phyloP scores from a whole-genome alignment of 2,113 vertebrate species.

The Gymnocephalus cernua region DNA sequence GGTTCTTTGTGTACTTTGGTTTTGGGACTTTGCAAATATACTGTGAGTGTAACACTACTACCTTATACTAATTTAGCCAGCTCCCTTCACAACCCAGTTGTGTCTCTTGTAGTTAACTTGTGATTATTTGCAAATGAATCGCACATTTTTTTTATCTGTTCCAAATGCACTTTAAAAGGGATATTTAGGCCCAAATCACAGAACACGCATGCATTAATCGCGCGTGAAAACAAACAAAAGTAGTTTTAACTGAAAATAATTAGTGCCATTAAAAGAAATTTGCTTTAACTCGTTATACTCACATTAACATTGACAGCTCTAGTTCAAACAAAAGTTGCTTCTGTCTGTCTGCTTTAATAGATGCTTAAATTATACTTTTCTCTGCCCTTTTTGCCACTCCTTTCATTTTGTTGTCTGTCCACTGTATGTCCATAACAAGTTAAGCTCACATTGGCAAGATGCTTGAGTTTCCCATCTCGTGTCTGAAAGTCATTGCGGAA shows the following conservation, averaged over 20 bases:
- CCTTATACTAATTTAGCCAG: slow-evolving; percentile 8
- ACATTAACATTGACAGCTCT: no score
- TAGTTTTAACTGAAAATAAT: no score
- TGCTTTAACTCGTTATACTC: no score
- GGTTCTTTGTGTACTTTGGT: slow-evolving; percentile 45
- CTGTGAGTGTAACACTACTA: slow-evolving; percentile 5
- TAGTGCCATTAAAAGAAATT: no score
- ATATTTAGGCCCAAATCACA: no score
- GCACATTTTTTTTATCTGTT: no score
- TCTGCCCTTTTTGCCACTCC: slow-evolving; percentile 1
- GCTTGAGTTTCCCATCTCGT: slow-evolving; percentile 34
- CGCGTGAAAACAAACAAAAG: no score
- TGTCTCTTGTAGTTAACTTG: background rate
- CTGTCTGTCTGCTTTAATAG: slow-evolving; percentile 38
- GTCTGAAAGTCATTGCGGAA: slow-evolving; percentile 68
- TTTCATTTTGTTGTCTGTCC: slow-evolving; percentile 12
- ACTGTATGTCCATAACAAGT: slow-evolving; percentile 46
- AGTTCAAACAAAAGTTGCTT: slow-evolving; percentile 20
- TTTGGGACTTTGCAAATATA: slow-evolving; percentile 37
- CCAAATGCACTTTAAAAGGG: no score
- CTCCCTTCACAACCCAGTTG: background rate
- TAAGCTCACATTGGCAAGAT: slow-evolving; percentile 53
- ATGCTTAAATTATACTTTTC: background rate
- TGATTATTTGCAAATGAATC: no score
- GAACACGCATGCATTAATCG: no score